phyloP scores from a whole-genome alignment of 2,797 vertebrate species.

The Thalassophryne amazonica region DNA sequence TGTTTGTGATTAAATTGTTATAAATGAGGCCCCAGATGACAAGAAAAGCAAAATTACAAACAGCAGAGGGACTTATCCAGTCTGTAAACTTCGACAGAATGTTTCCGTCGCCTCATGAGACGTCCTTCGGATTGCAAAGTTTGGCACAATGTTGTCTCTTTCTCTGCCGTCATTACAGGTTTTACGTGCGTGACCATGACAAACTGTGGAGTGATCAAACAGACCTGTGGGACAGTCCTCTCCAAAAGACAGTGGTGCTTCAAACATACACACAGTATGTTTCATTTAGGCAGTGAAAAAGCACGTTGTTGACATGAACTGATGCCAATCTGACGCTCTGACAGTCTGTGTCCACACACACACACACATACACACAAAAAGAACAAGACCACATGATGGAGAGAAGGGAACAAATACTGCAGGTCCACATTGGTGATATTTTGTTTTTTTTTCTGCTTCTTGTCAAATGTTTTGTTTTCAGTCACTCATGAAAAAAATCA shows the following conservation, averaged over 20 bases:
- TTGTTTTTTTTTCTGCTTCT: slow-evolving; percentile 36
- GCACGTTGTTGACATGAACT: slow-evolving; percentile 89
- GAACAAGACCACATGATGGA: slow-evolving; percentile 85
- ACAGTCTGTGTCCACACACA: slow-evolving; percentile 82
- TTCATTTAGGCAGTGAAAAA: slow-evolving; percentile 98
- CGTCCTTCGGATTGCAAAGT: slow-evolving; percentile 68
- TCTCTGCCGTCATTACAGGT: slow-evolving; percentile 66
- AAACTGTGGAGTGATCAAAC: slow-evolving; percentile 86
- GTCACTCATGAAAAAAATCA: slow-evolving; percentile 78
- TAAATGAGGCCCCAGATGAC: too few relatives aligned
- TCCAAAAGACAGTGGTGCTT: slow-evolving; percentile 82
- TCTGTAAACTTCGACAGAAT: slow-evolving; percentile 68
- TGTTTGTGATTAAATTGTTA: too few relatives aligned
- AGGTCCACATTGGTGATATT: too few relatives aligned
- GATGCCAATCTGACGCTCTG: slow-evolving; percentile 59
- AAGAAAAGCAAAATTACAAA: slow-evolving; percentile 73
- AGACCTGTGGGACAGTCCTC: slow-evolving; percentile 81
- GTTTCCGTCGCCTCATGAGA: slow-evolving; percentile 62
- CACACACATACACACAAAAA: too few relatives aligned
- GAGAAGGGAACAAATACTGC: slow-evolving; percentile 82
- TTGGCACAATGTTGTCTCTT: slow-evolving; percentile 77
- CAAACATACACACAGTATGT: slow-evolving; percentile 92
- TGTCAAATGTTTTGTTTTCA: slow-evolving; percentile 47
- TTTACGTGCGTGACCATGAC: slow-evolving; percentile 85
- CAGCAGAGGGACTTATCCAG: slow-evolving; percentile 66